Evolutionary conservation across 1,140 invertebrate species (phyloP).

Genomic region (Monomorium pharaonis): DNA sequence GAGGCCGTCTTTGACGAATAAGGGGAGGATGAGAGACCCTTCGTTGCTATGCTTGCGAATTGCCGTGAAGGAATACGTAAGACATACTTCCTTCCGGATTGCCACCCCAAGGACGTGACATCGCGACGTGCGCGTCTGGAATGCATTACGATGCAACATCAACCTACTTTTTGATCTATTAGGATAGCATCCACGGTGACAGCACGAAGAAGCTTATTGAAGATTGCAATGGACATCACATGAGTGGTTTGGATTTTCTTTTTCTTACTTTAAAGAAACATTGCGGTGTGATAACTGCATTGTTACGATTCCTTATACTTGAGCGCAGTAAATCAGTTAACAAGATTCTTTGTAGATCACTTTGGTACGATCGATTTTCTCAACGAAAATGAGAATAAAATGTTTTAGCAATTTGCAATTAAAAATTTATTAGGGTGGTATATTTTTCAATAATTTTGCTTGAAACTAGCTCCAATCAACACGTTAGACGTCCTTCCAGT

Average conservation of each 20-base stretch:
- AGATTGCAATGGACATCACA: constrained; percentile 1
- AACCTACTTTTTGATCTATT: constrained; percentile 49
- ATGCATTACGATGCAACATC: constrained; percentile 48
- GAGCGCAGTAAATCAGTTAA: background rate
- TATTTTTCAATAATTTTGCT: constrained; percentile 56
- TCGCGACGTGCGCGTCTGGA: constrained; percentile 28
- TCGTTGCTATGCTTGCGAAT: constrained; percentile 52
- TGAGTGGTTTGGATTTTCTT: background rate
- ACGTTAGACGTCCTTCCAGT: too few relatives aligned
- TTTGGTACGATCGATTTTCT: constrained; percentile 60
- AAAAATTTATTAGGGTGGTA: constrained; percentile 52
- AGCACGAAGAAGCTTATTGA: background rate
- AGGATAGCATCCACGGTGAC: constrained; percentile 1
- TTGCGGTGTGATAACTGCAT: constrained; percentile 4
- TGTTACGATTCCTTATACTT: background rate
- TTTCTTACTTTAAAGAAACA: background rate
- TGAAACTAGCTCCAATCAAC: constrained; percentile 39
- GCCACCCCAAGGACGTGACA: constrained; percentile 33
- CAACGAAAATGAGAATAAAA: constrained; percentile 52
- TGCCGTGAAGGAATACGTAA: constrained; percentile 53
- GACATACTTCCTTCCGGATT: constrained; percentile 50
- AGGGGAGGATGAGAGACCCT: constrained; percentile 30
- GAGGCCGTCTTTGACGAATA: constrained; percentile 4
- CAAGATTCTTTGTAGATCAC: background rate
- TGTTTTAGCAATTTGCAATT: constrained; percentile 56